Percentiles rank a stretch among this genome's conserved stretches.
Conservation (phyloP, 2,797 vertebrate genomes). For the Ctenopoma multispine region DNA sequence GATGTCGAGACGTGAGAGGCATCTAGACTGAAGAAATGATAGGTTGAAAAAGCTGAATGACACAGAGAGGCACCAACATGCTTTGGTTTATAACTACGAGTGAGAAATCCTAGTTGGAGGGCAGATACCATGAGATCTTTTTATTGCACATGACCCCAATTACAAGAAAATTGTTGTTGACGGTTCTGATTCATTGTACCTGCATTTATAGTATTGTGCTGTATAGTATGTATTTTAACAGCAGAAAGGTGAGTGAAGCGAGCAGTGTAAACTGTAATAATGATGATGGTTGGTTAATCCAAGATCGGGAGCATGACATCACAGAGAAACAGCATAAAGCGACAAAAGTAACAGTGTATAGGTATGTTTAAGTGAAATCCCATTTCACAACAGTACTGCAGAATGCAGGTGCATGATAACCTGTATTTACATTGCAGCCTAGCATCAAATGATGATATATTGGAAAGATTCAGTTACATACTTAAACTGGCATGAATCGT, state of each 20-base stretch:
- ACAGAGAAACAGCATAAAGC: slow-evolving; percentile 2
- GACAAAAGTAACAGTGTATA: not conserved
- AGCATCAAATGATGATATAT: slow-evolving; percentile 55
- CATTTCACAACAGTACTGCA: slow-evolving; percentile 18
- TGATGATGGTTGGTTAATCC: slow-evolving; percentile 41
- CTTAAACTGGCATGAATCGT: slow-evolving; percentile 59
- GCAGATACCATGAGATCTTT: slow-evolving; percentile 37
- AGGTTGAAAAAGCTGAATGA: slow-evolving; percentile 2
- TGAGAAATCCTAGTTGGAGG: slow-evolving; percentile 17
- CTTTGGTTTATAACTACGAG: slow-evolving; percentile 27
- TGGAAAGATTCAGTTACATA: slow-evolving; percentile 54
- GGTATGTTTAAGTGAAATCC: slow-evolving; percentile 7
- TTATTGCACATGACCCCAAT: slow-evolving; percentile 18
- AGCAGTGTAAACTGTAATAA: slow-evolving; percentile 51
- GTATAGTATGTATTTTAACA: not conserved
- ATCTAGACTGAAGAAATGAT: slow-evolving; percentile 32
- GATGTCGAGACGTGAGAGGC: slow-evolving; percentile 50
- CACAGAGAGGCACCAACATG: slow-evolving; percentile 3
- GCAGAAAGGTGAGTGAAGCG: slow-evolving; percentile 6
- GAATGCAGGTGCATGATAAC: slow-evolving; percentile 34
- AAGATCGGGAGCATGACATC: slow-evolving; percentile 34
- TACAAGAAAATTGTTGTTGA: slow-evolving; percentile 45
- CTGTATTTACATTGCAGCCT: slow-evolving; percentile 38
- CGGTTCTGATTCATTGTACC: slow-evolving; percentile 29
- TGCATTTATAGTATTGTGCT: slow-evolving; percentile 6